These are phyloP conservation scores for Tortricodes alternella DNA, from an alignment of 2,888 invertebrate genomes.

Conservation along the genomic window DNA sequence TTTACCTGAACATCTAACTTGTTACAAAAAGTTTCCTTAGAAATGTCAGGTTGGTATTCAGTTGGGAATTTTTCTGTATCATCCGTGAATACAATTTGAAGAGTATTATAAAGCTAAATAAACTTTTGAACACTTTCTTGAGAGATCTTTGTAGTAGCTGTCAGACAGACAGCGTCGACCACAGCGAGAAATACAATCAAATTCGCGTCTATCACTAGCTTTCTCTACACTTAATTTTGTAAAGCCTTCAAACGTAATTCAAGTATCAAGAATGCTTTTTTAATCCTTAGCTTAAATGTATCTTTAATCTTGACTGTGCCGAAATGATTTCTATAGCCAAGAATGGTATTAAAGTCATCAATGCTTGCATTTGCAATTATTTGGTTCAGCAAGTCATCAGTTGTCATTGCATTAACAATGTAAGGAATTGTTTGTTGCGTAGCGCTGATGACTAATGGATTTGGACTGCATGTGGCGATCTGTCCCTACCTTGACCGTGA, in stretches of 20 bases:
- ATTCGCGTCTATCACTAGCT: not conserved
- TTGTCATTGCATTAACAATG: conserved; percentile 12
- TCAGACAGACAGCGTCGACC: not conserved
- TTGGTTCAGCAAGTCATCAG: conserved; percentile 14
- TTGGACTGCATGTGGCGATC: conserved; percentile 13
- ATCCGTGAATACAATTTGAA: not conserved
- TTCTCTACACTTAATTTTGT: not conserved
- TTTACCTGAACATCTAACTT: not conserved
- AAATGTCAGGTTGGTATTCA: not conserved
- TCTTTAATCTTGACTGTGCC: not conserved
- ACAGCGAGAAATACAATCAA: not conserved
- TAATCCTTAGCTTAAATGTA: not conserved
- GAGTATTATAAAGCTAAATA: not conserved
- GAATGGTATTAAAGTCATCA: conserved; percentile 6
- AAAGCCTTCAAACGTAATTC: conserved; percentile 1
- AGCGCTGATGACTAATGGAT: conserved; percentile 7
- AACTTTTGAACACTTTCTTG: too few species aligned
- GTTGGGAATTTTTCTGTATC: not conserved
- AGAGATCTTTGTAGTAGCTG: too few species aligned
- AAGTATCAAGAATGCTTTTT: not conserved
- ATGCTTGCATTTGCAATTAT: not conserved
- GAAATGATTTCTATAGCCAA: conserved; percentile 12
- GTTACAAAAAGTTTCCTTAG: not conserved
- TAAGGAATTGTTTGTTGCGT: not conserved
- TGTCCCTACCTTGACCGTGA: conserved; percentile 4